These are phyloP conservation scores for Lycopodina hypogea DNA, from an alignment of 37 sponge, comb jelly and placozoan species.

Conservation along the genomic window DNA sequence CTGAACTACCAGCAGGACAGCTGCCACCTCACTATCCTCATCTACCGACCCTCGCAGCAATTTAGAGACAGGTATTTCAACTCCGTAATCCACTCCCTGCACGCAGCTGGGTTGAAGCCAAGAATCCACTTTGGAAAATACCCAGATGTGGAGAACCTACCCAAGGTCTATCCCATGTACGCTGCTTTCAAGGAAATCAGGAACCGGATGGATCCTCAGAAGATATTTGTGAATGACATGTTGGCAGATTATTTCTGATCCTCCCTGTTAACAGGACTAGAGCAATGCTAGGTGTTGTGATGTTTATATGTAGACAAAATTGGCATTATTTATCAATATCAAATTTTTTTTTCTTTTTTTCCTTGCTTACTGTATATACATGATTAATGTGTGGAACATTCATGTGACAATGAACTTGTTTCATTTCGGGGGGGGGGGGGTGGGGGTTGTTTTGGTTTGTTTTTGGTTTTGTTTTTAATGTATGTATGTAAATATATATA, in stretches of 20 bases:
- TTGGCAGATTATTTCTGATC: too few relatives aligned
- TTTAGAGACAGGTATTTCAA: constrained; percentile 13
- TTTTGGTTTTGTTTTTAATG: too few relatives aligned
- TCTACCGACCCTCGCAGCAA: constrained; percentile 19
- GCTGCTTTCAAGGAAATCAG: constrained; percentile 37
- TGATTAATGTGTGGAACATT: too few relatives aligned
- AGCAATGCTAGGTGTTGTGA: too few relatives aligned
- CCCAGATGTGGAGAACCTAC: constrained; percentile 16
- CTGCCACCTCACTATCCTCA: constrained; percentile 52
- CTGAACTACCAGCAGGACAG: constrained; percentile 60
- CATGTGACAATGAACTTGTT: too few relatives aligned
- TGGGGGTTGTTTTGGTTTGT: too few relatives aligned
- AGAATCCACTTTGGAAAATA: constrained; percentile 65
- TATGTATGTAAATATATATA: too few relatives aligned
- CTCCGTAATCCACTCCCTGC: not conserved
- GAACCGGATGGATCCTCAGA: constrained; percentile 47
- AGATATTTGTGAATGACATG: constrained; percentile 49
- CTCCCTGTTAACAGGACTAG: constrained; percentile 1
- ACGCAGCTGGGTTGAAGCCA: constrained; percentile 4
- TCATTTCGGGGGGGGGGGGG: too few relatives aligned
- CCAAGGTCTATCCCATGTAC: constrained; percentile 37
- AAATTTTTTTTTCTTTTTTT: too few relatives aligned
- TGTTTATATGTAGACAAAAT: too few relatives aligned
- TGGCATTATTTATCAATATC: too few relatives aligned
- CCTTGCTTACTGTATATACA: too few relatives aligned